These are phyloP conservation scores for Sciurus vulgaris DNA, from an alignment of 2,797 vertebrate genomes.

Conservation along the genomic window DNA sequence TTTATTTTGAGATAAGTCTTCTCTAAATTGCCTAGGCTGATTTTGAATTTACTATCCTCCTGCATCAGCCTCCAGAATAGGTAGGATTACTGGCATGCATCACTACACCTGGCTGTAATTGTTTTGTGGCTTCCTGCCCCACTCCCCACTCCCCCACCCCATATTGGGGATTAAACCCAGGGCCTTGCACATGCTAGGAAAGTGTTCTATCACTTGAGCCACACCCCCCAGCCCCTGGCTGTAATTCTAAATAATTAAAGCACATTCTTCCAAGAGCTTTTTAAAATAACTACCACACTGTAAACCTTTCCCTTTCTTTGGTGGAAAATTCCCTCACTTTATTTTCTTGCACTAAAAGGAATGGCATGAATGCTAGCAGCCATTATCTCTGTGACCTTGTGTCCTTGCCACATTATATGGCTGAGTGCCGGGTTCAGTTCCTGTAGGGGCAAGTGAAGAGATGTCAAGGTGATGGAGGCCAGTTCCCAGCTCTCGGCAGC, in stretches of 20 bases:
- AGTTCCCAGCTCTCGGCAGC: background rate
- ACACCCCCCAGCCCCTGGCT: background rate
- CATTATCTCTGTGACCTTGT: background rate
- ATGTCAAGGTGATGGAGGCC: background rate
- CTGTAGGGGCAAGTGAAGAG: background rate
- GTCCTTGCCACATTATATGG: background rate
- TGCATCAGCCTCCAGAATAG: background rate
- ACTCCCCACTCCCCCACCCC: no score
- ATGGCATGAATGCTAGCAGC: background rate
- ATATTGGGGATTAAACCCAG: no score
- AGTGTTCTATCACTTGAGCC: no score
- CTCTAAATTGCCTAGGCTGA: background rate
- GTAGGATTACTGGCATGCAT: background rate
- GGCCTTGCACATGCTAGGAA: no score
- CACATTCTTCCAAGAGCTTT: slow-evolving; percentile 32
- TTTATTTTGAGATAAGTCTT: background rate
- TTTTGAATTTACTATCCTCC: background rate
- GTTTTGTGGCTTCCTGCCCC: no score
- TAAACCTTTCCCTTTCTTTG: background rate
- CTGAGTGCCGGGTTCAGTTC: background rate
- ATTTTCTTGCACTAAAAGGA: slow-evolving; percentile 16
- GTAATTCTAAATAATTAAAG: slow-evolving; percentile 57
- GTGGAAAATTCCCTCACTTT: background rate
- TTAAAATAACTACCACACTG: background rate
- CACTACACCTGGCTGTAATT: background rate